Percentiles rank a stretch among this genome's conserved stretches.
Conservation (phyloP, 2,888 invertebrate genomes). For the Parasteatoda lunata region DNA sequence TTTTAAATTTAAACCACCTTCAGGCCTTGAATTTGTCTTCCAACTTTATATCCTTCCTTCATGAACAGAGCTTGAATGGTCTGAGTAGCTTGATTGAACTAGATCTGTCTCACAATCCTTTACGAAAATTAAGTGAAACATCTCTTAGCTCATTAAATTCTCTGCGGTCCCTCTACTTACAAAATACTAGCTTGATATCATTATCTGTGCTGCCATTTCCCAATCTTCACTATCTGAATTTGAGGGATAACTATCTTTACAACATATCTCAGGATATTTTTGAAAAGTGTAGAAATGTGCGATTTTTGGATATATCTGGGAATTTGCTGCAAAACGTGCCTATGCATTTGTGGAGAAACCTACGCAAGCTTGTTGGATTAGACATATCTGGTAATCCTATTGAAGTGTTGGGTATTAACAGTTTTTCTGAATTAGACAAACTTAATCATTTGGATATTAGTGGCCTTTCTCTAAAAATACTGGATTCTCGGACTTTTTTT, state of each 20-base stretch:
- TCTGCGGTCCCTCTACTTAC: constrained; percentile 85
- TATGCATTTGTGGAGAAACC: constrained; percentile 83
- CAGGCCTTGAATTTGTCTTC: constrained; percentile 84
- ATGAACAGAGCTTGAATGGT: constrained; percentile 72
- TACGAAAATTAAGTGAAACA: constrained; percentile 81
- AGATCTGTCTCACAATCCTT: constrained; percentile 84
- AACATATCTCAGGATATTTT: constrained; percentile 80
- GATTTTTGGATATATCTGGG: constrained; percentile 83
- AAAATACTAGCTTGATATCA: constrained; percentile 82
- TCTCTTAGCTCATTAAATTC: constrained; percentile 84
- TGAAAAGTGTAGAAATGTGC: constrained; percentile 76
- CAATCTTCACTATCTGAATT: constrained; percentile 85
- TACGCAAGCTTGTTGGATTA: constrained; percentile 83
- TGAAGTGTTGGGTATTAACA: constrained; percentile 74
- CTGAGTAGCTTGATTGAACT: constrained; percentile 75
- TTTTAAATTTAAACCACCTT: constrained; percentile 80
- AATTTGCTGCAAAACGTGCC: constrained; percentile 86
- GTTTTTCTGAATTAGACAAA: constrained; percentile 80
- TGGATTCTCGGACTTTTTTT: constrained; percentile 70
- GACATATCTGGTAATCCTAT: constrained; percentile 91
- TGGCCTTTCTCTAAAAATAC: constrained; percentile 67
- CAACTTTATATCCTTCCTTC: constrained; percentile 72
- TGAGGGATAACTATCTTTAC: constrained; percentile 85
- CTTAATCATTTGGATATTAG: constrained; percentile 81
- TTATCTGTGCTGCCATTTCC: constrained; percentile 80